phyloP scores from a whole-genome alignment of 2,888 invertebrate genomes.

The Patella ulyssiponensis region DNA sequence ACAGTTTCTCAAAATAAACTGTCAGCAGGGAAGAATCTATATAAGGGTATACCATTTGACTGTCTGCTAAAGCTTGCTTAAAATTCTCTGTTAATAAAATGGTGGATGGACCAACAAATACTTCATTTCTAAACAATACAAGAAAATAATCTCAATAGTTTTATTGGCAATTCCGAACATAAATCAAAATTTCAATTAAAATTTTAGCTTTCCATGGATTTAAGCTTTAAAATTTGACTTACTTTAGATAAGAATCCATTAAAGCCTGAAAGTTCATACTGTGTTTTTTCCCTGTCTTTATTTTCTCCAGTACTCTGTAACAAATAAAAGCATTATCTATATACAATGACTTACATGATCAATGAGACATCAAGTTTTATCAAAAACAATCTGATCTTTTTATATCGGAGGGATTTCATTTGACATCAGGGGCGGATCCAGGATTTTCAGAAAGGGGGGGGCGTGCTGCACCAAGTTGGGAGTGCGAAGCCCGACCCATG shows the following conservation, averaged over 20 bases:
- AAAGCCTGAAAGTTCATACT: slow-evolving; percentile 40
- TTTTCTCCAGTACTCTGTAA: too few relatives aligned
- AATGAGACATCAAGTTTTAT: too few relatives aligned
- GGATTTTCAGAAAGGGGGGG: too few relatives aligned
- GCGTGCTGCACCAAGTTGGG: too few relatives aligned
- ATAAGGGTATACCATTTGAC: slow-evolving; percentile 65
- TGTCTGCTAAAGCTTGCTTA: slow-evolving; percentile 51
- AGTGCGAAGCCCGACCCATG: too few relatives aligned
- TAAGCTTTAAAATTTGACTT: slow-evolving; percentile 21
- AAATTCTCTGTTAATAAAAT: slow-evolving; percentile 64
- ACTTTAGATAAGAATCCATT: slow-evolving; percentile 59
- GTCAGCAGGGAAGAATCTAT: slow-evolving; percentile 54
- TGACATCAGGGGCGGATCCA: too few relatives aligned
- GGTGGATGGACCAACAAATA: slow-evolving; percentile 64
- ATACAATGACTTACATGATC: too few relatives aligned
- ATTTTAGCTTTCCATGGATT: not conserved
- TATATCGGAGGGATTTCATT: too few relatives aligned
- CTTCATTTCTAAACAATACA: slow-evolving; percentile 50
- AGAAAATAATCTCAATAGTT: not conserved
- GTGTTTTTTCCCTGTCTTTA: too few relatives aligned
- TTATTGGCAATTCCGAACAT: not conserved
- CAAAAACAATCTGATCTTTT: too few relatives aligned
- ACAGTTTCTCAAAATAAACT: slow-evolving; percentile 62
- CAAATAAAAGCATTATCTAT: too few relatives aligned
- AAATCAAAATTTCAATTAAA: not conserved